These are phyloP conservation scores for Hyles vespertilio DNA, from an alignment of 1,140 invertebrate species.

Conservation along the genomic window DNA sequence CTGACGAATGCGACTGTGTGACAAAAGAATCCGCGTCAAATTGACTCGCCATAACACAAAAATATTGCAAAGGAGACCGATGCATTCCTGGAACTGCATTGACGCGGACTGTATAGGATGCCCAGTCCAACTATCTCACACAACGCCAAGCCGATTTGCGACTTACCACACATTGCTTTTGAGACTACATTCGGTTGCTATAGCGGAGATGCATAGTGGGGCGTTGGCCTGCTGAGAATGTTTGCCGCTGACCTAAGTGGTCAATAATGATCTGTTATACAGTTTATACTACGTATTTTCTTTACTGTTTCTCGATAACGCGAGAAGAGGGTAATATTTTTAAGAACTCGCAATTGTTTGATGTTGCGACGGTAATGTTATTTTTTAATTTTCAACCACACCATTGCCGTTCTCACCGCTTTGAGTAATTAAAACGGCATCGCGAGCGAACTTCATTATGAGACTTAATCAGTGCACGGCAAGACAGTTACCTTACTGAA, in stretches of 20 bases:
- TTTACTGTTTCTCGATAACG: slow-evolving; percentile 39
- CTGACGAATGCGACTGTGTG: slow-evolving; percentile 5
- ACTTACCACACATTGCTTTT: slow-evolving; percentile 22
- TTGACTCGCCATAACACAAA: slow-evolving; percentile 45
- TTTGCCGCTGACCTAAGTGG: slow-evolving; percentile 69
- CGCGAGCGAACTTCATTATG: slow-evolving; percentile 55
- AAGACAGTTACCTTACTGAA: slow-evolving; percentile 50
- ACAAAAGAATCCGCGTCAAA: slow-evolving; percentile 46
- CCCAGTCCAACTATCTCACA: slow-evolving; percentile 33
- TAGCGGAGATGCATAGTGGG: slow-evolving; percentile 42
- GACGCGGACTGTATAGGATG: slow-evolving; percentile 50
- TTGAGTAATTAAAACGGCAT: slow-evolving; percentile 58
- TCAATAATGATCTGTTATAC: slow-evolving; percentile 70
- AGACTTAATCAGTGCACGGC: slow-evolving; percentile 60
- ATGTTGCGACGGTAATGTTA: slow-evolving; percentile 15
- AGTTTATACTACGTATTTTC: slow-evolving; percentile 51
- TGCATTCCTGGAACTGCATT: slow-evolving; percentile 69
- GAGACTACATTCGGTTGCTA: slow-evolving; percentile 25
- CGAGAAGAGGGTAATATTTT: slow-evolving; percentile 21
- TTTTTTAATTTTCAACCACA: slow-evolving; percentile 20
- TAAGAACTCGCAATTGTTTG: slow-evolving; percentile 14
- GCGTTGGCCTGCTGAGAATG: slow-evolving; percentile 69
- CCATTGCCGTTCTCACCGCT: slow-evolving; percentile 35
- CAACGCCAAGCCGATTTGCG: slow-evolving; percentile 29
- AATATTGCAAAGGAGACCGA: slow-evolving; percentile 64